Conservation (phyloP, 2,888 invertebrate species). For the Pogonocherus hispidulus region DNA sequence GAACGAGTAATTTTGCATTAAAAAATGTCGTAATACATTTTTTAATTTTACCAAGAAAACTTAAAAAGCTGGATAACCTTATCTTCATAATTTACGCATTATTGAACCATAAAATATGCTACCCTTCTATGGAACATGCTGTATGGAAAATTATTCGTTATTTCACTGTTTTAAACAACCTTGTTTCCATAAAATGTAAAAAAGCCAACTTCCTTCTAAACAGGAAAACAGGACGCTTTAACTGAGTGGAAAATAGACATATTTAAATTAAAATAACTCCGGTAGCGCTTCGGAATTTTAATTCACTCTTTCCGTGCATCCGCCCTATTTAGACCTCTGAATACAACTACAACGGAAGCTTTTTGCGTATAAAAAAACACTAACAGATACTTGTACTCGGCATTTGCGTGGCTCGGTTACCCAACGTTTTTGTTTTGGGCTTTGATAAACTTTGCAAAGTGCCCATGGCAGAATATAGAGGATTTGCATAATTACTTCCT, state of each 20-base stretch:
- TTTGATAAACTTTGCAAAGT: conserved; percentile 22
- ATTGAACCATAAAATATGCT: too few species aligned
- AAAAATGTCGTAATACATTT: too few species aligned
- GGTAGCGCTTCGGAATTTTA: background rate
- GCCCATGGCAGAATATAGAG: conserved; percentile 11
- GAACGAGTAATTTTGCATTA: too few species aligned
- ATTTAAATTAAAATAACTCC: background rate
- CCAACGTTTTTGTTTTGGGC: conserved; percentile 19
- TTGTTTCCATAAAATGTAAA: too few species aligned
- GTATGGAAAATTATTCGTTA: too few species aligned
- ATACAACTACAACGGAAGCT: background rate
- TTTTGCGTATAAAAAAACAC: background rate
- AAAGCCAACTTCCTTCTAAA: too few species aligned
- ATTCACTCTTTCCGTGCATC: background rate
- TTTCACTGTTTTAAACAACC: too few species aligned
- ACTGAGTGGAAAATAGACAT: background rate
- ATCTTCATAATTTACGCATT: too few species aligned
- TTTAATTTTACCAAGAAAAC: too few species aligned
- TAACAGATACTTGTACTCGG: background rate
- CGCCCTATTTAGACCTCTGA: background rate
- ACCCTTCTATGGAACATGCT: too few species aligned
- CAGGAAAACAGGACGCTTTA: too few species aligned
- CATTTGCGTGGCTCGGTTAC: background rate
- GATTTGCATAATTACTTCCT: conserved; percentile 25
- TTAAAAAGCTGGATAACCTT: too few species aligned